A percentile compares a stretch with the other conserved stretches of the same genome.
phyloP scores from a whole-genome alignment of 2,113 vertebrate genomes.

The Piliocolobus tephrosceles region DNA sequence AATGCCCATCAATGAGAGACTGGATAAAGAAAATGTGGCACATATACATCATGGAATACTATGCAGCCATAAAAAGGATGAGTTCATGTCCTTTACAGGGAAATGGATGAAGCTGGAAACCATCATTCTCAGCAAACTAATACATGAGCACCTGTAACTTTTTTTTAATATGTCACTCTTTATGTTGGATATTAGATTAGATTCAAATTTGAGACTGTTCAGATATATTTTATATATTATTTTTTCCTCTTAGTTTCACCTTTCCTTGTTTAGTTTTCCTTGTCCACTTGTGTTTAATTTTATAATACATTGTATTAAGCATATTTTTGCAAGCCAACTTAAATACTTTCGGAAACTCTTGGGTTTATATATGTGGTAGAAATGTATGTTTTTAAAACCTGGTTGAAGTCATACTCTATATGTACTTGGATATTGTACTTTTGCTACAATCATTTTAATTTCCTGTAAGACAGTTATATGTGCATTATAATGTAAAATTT shows the following conservation, averaged over 20 bases:
- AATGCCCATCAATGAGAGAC: too few relatives aligned
- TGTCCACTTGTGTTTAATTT: conserved; percentile 26
- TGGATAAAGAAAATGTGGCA: too few relatives aligned
- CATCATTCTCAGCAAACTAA: too few relatives aligned
- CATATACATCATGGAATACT: too few relatives aligned
- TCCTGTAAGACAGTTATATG: neutral
- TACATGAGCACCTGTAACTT: neutral
- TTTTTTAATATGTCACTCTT: neutral
- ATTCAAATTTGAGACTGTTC: neutral
- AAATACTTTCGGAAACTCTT: conserved; percentile 29
- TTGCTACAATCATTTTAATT: conserved; percentile 18
- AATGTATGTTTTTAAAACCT: neutral
- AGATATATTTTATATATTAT: neutral
- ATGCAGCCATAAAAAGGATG: too few relatives aligned
- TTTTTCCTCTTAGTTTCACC: conserved; percentile 40
- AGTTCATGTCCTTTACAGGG: too few relatives aligned
- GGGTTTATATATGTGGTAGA: neutral
- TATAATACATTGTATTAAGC: neutral
- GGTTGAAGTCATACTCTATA: neutral
- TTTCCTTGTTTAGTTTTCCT: conserved; percentile 34
- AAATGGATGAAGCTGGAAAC: too few relatives aligned
- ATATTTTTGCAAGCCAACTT: conserved; percentile 49
- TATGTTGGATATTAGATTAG: neutral
- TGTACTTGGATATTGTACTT: neutral
- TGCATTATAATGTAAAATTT: conserved; percentile 25